These are phyloP conservation scores for Allolobophora icterica DNA, from an alignment of 2,888 invertebrate species.

Conservation along the genomic window DNA sequence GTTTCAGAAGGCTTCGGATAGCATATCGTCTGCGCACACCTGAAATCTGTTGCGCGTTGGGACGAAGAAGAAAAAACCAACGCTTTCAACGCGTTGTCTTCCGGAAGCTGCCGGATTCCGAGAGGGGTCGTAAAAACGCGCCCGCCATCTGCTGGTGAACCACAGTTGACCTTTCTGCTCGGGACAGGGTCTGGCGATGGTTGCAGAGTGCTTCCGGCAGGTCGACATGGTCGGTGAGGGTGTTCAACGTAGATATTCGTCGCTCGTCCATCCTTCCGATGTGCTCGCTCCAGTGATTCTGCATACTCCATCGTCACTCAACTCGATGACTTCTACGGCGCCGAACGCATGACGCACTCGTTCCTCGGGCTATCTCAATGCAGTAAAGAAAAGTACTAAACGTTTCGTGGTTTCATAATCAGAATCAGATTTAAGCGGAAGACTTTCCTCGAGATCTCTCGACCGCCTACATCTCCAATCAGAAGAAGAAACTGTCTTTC, in stretches of 20 bases:
- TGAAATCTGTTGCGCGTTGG: background rate
- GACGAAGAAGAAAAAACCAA: background rate
- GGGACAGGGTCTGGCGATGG: background rate
- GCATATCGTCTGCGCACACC: background rate
- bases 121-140: background rate
- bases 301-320: background rate
- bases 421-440: background rate
- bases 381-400: background rate
- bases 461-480: background rate
- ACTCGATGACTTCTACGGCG: background rate
- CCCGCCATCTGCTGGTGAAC: too few species aligned
- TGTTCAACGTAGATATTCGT: slow-evolving; percentile 8
- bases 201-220: background rate
- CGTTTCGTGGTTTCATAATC: background rate
- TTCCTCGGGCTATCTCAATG: background rate
- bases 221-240: background rate
- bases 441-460: background rate
- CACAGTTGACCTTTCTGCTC: background rate
- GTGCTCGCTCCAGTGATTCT: background rate
- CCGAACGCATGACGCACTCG: background rate
- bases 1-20: background rate
- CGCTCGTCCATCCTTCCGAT: background rate
- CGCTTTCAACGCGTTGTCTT: background rate
- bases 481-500: background rate
- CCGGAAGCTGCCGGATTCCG: background rate